Evolutionary conservation across 1,140 invertebrate genomes (phyloP), one percentile per base, ranked within the genome.

Genomic region (Vanessa tameamea): DNA sequence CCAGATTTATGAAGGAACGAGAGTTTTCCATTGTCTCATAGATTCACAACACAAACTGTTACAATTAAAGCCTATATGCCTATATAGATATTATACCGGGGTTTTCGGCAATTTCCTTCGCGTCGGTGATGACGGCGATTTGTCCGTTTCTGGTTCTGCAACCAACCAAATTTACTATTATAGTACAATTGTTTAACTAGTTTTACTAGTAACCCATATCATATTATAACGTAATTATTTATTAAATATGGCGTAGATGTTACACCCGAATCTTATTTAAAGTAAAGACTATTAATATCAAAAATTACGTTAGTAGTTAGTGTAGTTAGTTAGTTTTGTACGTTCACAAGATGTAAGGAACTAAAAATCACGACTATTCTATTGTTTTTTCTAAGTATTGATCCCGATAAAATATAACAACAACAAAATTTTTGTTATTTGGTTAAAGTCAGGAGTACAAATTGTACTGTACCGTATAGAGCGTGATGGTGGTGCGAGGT

Each of bases 91-190:
- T 96, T 97, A 97, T 97, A 97, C 97, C 96, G 97, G 97, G 93
- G 97, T 97, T 95, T 97, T 97, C 92, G 97, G 97, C 92, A 98
- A 94, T 96, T 97, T 98, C 95, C 97, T 95, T 94, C 97, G 95
- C 80, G 97, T 97, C 83, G 97, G 97, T 85, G 96, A 97, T 76
- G 96, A 96, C 80, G 96, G 96, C 78, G 96, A 95, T 95, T 97
- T 97, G 87, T 97, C 96, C 87, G 94, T 94, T 87, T 96, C 95
- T 64, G 94, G 93, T 92, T 96, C 95, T 96, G 95, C 79, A 94
- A 43, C 37, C 37, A 95, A 94, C 73, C 88, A 85, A 93, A 16
- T 57, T 63, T 63, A 69, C 11, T 12, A 48, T 31, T 59, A 7
- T 59, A 86, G 37, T 5, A 43, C 7, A 9, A 90, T 73, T 5